These are phyloP conservation scores for Callipepla californica DNA, from an alignment of 2,113 vertebrate species.

Conservation along the genomic window DNA sequence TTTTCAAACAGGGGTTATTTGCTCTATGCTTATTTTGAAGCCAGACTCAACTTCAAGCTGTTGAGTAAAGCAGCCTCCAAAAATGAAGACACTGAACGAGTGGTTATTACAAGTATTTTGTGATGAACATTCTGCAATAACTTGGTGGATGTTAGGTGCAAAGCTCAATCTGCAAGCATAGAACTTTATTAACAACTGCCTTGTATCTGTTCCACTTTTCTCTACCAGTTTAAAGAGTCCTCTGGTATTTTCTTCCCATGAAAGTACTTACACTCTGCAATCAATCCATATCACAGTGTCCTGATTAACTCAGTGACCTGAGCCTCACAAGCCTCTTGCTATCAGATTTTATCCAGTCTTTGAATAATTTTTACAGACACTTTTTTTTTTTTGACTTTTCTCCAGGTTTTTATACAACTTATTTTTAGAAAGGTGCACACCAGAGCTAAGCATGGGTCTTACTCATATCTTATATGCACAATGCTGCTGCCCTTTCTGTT, in stretches of 20 bases:
- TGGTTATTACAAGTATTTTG: neutral
- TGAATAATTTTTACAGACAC: neutral
- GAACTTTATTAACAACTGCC: neutral
- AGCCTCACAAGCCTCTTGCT: neutral
- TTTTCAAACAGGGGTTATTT: neutral
- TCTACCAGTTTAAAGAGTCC: neutral
- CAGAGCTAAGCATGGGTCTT: neutral
- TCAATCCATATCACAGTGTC: neutral
- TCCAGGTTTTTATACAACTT: neutral
- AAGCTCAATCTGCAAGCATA: neutral
- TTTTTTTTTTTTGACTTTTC: neutral
- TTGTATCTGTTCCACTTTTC: neutral
- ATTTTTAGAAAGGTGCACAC: neutral
- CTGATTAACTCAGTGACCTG: neutral
- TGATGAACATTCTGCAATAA: neutral
- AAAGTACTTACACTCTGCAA: neutral
- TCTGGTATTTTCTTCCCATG: neutral
- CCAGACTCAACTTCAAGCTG: neutral
- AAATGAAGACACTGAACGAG: neutral
- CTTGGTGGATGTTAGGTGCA: neutral
- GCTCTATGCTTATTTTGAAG: neutral
- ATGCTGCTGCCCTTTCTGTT: slow-evolving; percentile 13
- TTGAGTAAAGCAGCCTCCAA: neutral
- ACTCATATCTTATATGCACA: neutral
- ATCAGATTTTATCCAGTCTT: neutral